Base-by-base conservation (phyloP, 2,113 vertebrate genomes). In the Melierax canorus region DNA sequence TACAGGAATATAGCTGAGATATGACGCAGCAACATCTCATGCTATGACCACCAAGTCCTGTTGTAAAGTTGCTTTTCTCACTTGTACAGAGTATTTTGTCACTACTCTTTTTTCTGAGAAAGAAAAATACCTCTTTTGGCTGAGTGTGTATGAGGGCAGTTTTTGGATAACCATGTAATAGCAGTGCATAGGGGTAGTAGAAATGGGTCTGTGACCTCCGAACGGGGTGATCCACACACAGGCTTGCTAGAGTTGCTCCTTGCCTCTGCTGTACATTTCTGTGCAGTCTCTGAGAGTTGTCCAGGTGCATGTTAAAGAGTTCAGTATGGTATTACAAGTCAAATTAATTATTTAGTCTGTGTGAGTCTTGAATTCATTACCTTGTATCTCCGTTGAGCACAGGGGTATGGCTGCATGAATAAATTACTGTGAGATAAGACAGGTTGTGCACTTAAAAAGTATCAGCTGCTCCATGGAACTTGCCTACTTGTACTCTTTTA, bases 261-360 rank as follows among this genome's bases (percentile, higher is more conserved):
- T 63, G 34, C 11, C 14, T 78, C 60, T 59, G 56, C 51, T 72
- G 17, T 38, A 15, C 12, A 18, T 36, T 90, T 69, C 79, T 90
- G n/a, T 71, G n/a, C 41, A 83, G 86, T 7, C 45, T 73, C 48
- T 86, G 56, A 9, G 24, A 32, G 64, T 21, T 63, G 17, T 71
- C 59, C 64, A 56, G 78, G 72, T 88, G 64, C 72, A 51, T 36
- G 56, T 24, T 84, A 77, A 83, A 77, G 55, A 88, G 46, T 74
- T 84, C 82, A 68, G 68, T 29, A 7, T 56, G 24, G 46, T 27
- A 41, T 94, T 96, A 67, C 88, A 71, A 80, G 73, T 63, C 64
- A 56, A 71, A 86, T 97, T 22, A 93, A 97, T 96, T 94, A 97
- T 95, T 97, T 84, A 93, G 22, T 53, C 62, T 72, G 5, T 77